Percentiles rank a stretch among this genome's conserved stretches.
Conservation (phyloP, 2,797 vertebrate species). For the Rhyacichthys aspro region DNA sequence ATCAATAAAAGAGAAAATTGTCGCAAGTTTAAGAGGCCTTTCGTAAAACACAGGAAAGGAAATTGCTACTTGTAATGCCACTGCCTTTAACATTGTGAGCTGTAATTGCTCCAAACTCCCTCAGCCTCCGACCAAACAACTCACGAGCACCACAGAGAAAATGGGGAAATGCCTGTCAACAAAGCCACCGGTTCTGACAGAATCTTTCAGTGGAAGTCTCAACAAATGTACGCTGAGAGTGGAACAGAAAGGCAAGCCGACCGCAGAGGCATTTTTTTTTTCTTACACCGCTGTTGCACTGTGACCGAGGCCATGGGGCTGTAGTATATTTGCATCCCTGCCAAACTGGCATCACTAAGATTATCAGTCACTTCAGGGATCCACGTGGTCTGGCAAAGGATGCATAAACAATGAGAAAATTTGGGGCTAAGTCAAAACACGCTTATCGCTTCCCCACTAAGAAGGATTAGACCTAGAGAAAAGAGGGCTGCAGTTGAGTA, state of each 20-base stretch:
- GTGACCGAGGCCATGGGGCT: constrained; percentile 59
- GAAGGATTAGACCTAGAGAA: constrained; percentile 71
- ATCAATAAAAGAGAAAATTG: constrained; percentile 33
- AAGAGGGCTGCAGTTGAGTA: constrained; percentile 25
- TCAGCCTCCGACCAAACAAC: constrained; percentile 27
- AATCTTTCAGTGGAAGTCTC: constrained; percentile 31
- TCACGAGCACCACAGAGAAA: constrained; percentile 27
- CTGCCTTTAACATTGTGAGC: constrained; percentile 24
- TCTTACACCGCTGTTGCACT: constrained; percentile 37
- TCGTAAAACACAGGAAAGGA: constrained; percentile 25
- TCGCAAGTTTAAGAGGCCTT: too few species aligned
- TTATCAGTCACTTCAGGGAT: constrained; percentile 68
- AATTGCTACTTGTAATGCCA: constrained; percentile 18
- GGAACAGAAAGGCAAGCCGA: constrained; percentile 41
- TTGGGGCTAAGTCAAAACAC: constrained; percentile 71
- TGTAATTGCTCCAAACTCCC: constrained; percentile 27
- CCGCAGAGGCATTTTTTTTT: constrained; percentile 50
- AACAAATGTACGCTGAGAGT: constrained; percentile 20
- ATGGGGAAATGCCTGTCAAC: constrained; percentile 26
- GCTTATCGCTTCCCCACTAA: constrained; percentile 69
- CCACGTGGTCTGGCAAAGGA: constrained; percentile 66
- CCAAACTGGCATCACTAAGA: constrained; percentile 67
- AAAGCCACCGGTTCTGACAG: constrained; percentile 46
- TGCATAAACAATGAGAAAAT: constrained; percentile 73
- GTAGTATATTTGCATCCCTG: constrained; percentile 38